Evolutionary conservation across 2,113 vertebrate genomes (phyloP).

Genomic region (Dasyurus viverrinus): DNA sequence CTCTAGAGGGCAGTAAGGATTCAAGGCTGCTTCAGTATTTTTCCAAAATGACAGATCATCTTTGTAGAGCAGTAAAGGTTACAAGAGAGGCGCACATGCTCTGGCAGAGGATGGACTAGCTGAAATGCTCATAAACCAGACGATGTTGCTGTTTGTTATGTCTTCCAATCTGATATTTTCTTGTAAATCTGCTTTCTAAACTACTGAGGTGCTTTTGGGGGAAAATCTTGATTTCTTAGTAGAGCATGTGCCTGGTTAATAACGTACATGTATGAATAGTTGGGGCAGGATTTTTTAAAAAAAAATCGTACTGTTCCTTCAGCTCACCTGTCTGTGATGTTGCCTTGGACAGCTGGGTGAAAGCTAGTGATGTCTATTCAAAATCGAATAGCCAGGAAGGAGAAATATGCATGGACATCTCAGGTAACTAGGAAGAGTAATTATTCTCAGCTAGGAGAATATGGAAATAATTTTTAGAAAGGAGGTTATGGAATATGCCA

Average conservation of each 20-base stretch:
- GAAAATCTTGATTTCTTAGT: conserved; percentile 25
- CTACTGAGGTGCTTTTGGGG: conserved; percentile 10
- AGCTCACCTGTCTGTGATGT: not conserved
- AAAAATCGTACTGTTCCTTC: conserved; percentile 6
- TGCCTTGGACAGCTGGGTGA: not conserved
- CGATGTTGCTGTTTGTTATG: conserved; percentile 53
- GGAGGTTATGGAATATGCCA: not conserved
- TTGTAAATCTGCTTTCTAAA: conserved; percentile 65
- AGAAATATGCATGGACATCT: not conserved
- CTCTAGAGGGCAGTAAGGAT: conserved; percentile 86
- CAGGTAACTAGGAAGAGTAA: not conserved
- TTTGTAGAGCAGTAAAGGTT: conserved; percentile 75
- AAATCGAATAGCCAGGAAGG: not conserved
- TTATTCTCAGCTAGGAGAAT: not conserved
- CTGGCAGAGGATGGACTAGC: conserved; percentile 69
- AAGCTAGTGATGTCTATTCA: not conserved
- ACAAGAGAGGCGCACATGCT: conserved; percentile 73
- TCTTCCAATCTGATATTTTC: conserved; percentile 61
- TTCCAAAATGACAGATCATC: conserved; percentile 79
- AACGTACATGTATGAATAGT: too few species aligned
- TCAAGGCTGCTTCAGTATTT: conserved; percentile 68
- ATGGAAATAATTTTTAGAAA: not conserved
- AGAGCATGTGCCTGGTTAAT: not conserved
- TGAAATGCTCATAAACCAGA: conserved; percentile 72
- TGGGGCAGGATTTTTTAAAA: conserved; percentile 20